A percentile compares a stretch with the other conserved stretches of the same genome.
phyloP scores from a whole-genome alignment of 2,113 vertebrate species.

The Laterallus jamaicensis region DNA sequence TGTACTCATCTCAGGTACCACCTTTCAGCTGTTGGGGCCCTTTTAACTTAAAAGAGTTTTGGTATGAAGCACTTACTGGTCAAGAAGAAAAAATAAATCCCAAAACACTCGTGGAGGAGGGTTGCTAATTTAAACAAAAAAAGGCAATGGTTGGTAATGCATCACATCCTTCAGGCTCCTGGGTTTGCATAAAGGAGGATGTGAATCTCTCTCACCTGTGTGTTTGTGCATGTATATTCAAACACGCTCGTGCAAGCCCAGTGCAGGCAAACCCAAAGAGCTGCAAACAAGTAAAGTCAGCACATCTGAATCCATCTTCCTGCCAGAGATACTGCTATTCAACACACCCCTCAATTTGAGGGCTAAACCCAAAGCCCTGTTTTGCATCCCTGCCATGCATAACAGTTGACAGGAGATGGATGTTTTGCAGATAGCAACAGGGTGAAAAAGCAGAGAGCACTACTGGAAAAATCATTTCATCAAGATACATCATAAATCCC shows the following conservation, averaged over 20 bases:
- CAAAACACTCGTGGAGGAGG: not conserved
- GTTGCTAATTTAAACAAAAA: not conserved
- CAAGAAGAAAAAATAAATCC: not conserved
- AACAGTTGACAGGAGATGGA: not conserved
- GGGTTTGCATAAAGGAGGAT: not conserved
- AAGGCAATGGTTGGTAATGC: not conserved
- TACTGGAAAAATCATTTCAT: not conserved
- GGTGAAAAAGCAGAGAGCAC: not conserved
- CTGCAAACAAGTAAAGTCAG: slow-evolving; percentile 16
- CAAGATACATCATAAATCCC: not conserved
- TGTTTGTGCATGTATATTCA: not conserved
- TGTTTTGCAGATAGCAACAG: not conserved
- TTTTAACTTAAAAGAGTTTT: not conserved
- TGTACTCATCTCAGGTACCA: not conserved
- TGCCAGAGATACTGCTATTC: not conserved
- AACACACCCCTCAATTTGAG: not conserved
- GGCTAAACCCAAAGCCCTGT: not conserved
- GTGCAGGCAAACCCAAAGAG: not conserved
- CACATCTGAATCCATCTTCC: not conserved
- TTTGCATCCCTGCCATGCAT: not conserved
- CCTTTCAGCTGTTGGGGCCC: not conserved
- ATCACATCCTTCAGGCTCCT: not conserved
- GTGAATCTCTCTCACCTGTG: not conserved
- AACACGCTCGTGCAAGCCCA: not conserved
- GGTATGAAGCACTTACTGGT: not conserved